Evolutionary conservation across 2,113 vertebrate species (phyloP), one percentile per base, ranked within the genome.

Genomic region (Microcebus tavaratra): DNA sequence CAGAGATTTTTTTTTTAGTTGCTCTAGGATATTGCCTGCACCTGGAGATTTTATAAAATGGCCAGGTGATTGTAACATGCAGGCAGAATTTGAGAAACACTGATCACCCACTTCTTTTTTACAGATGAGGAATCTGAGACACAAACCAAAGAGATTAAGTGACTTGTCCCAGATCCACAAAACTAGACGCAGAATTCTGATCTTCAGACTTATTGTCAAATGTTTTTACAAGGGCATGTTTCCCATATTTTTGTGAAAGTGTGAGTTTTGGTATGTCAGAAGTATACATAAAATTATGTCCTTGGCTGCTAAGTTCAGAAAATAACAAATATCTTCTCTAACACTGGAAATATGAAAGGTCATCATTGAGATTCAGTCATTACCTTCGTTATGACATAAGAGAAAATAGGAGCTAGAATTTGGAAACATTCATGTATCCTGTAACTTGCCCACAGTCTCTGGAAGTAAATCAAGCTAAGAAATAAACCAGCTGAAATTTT

Each of bases 241-340:
- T n/a, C 12, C 21, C 14, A 6, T 53, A 10, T 53, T 88, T 90
- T 79, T 90, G 83, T 88, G 42, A 45, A 88, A 59, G 6, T 68
- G 1, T 65, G 50, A 42, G 25, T 76, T 97, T 78, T 78, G 11
- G 2, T 63, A 25, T 91, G 23, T 94, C 39, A 82, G 36, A 88
- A 81, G n/a, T 61, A 79, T 21, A 15, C 34, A 67, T 6, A 45
- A 88, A 72, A 82, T 73, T 86, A 65, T 25, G 18, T 82, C 8
- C 18, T 86, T 68, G 15, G 59, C 25, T 55, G 2, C 36, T 89
- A 89, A 65, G 34, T 83, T 29, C 48, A 93, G 79, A 94, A 95
- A 90, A 87, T 86, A 17, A 82, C 50, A 91, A 39, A 39, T 88
- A 78, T 81, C 81, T 88, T 93, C n/a, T 81, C 53, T 90, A 94